Percentiles rank a stretch among this genome's conserved stretches.
Evolutionary conservation across 2,797 vertebrate species (phyloP).

Genomic region (Galagoides demidoff): DNA sequence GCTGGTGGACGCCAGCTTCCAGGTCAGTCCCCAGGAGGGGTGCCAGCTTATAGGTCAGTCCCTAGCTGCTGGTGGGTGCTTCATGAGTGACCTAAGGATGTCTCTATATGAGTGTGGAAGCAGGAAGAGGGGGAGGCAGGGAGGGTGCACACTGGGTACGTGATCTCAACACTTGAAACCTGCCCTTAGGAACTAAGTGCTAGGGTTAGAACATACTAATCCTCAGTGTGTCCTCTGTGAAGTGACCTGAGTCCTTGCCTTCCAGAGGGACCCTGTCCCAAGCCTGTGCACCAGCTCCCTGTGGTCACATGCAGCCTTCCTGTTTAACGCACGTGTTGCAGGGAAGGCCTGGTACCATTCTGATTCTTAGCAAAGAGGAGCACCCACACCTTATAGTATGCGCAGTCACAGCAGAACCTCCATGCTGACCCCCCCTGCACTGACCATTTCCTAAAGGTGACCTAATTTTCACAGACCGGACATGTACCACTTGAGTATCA

Average conservation of each 20-base stretch:
- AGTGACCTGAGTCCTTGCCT: neutral
- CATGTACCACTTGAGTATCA: too few relatives aligned
- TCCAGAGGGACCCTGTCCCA: neutral
- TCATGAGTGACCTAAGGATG: neutral
- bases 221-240: neutral
- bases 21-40: too few relatives aligned
- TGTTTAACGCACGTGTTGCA: neutral
- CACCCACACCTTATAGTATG: too few relatives aligned
- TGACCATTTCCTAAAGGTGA: too few relatives aligned
- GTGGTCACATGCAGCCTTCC: neutral
- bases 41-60: too few relatives aligned
- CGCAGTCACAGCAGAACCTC: too few relatives aligned
- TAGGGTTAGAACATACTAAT: too few relatives aligned
- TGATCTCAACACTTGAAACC: neutral
- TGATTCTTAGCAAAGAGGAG: neutral
- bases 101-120: neutral
- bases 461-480: too few relatives aligned
- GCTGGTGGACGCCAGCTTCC: too few relatives aligned
- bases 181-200: neutral
- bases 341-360: neutral
- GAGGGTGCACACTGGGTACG: too few relatives aligned
- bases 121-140: neutral
- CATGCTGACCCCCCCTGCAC: too few relatives aligned
- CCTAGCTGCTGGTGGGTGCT: neutral
- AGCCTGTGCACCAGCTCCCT: rapidly evolving